These are phyloP conservation scores for Spodoptera litura DNA, from an alignment of 1,140 invertebrate genomes.

Conservation along the genomic window DNA sequence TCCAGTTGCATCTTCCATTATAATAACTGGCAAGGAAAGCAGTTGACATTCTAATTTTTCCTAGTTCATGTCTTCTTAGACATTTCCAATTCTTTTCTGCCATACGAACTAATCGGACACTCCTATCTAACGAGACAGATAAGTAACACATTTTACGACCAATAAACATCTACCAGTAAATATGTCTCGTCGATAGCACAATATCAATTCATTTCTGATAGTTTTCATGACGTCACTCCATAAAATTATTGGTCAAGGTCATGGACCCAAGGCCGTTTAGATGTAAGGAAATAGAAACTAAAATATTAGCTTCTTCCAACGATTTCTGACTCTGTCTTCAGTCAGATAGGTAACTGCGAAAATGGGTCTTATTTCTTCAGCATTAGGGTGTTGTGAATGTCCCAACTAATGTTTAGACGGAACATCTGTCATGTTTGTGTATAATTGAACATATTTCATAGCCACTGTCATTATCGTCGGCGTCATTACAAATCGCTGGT, in stretches of 20 bases:
- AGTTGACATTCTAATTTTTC: too few species aligned
- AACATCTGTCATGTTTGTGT: not conserved
- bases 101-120: too few species aligned
- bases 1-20: too few species aligned
- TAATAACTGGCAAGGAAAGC: too few species aligned
- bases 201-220: not conserved
- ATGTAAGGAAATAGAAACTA: slow-evolving; percentile 16
- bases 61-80: too few species aligned
- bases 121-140: too few species aligned
- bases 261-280: not conserved
- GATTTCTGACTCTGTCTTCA: not conserved
- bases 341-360: too few species aligned
- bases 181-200: not conserved
- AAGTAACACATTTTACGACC: not conserved
- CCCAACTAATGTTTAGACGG: too few species aligned
- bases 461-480: slow-evolving; percentile 2
- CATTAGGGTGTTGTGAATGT: too few species aligned
- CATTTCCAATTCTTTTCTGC: too few species aligned
- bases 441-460: slow-evolving; percentile 1
- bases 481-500: slow-evolving; percentile 2
- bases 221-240: slow-evolving; percentile 17
- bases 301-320: slow-evolving; percentile 6
- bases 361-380: too few species aligned
- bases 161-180: not conserved
- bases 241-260: slow-evolving; percentile 3